Base-by-base conservation (phyloP, 2,888 invertebrate genomes). In the Tridacna gigas region DNA sequence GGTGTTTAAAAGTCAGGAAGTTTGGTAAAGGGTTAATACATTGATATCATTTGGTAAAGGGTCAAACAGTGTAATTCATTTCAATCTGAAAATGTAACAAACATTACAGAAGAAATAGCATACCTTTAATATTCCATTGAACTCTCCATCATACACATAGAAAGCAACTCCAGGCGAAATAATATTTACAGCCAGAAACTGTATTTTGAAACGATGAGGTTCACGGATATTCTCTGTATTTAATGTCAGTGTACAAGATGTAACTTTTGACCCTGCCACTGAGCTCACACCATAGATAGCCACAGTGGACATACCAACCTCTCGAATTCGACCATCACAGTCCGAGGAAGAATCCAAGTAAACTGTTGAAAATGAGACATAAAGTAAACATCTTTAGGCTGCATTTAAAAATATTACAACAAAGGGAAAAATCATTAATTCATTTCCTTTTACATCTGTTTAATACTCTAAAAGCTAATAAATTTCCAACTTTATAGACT, bases 121-220 rank as follows among this genome's bases (percentile, higher is more conserved):
- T 66, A 79, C 79, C 37, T 22, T 74, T n/a, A 79, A 26, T 37
- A 74, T 63, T 1, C 69, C 56, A 25, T 77, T 69, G 25, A 74
- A 80, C 48, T 83, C 79, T n/a, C 91, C 90, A 87, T 91, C 91
- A 83, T 89, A 90, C 28, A 91, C 84, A 51, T 85, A 85, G 60
- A 91, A 89, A n/a, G 75, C 28, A 1, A 89, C 86, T 56, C 77
- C 80, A 22, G 74, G 77, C n/a, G 86, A 82, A 18, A 73, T 66
- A 25, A 90, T 88, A 4, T 69, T 73, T 5, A 83, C 82, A 22
- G 76, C 69, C 3, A 83, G 65, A 28, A 83, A 79, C 75, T 87
- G 83, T 15, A 87, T 48, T 45, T 85, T 84, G 79, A 87, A 83
- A 13, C 77, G 75, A 26, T 83, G 74, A 15, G 87, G 87, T 71